A percentile compares a stretch with the other conserved stretches of the same genome.
These are phyloP conservation scores for Prolemur simus DNA, from an alignment of 2,113 vertebrate genomes.

Conservation along the genomic window DNA sequence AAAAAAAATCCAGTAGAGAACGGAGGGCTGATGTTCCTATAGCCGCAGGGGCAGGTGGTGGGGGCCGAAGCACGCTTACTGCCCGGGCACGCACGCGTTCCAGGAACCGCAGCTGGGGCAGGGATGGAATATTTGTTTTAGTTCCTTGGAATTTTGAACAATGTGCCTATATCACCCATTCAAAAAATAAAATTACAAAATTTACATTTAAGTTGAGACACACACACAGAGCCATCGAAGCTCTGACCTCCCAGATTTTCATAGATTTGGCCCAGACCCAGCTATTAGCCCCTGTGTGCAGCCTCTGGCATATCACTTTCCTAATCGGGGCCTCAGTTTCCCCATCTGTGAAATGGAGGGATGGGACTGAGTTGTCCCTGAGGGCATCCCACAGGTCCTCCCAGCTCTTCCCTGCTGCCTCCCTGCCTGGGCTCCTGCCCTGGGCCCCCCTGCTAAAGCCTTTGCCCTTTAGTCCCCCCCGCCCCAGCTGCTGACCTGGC, in stretches of 20 bases:
- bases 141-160: background rate
- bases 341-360: too few species aligned
- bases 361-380: background rate
- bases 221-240: background rate
- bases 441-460: background rate
- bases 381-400: background rate
- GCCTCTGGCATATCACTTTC: background rate
- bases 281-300: background rate
- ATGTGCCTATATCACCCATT: background rate
- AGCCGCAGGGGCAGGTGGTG: background rate
- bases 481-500: background rate
- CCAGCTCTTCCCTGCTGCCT: too few species aligned
- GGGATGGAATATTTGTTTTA: background rate
- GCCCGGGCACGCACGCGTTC: too few species aligned
- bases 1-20: background rate
- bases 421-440: background rate
- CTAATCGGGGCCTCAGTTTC: background rate
- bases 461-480: too few species aligned
- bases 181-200: background rate
- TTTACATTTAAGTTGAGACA: background rate
- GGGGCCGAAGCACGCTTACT: accelerated
- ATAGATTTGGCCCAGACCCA: background rate
- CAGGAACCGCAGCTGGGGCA: background rate
- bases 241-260: background rate
- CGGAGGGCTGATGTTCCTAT: accelerated